Conservation (phyloP, 1,140 invertebrate species). For the Musca domestica region DNA sequence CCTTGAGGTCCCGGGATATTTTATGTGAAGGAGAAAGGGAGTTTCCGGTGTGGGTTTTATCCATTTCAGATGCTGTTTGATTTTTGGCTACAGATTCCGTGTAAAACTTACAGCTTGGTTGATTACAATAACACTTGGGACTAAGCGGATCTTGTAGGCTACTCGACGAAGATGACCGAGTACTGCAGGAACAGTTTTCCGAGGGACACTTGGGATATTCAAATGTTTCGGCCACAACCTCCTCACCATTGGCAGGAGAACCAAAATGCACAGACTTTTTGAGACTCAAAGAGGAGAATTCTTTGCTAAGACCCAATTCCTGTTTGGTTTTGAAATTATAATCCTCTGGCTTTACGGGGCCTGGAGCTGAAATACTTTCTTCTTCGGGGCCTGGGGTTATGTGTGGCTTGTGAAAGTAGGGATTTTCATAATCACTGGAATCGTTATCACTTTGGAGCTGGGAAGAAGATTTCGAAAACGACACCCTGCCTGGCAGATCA, state of each 20-base stretch:
- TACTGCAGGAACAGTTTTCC: conserved; percentile 50
- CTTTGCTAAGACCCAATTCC: conserved; percentile 20
- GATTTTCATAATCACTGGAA: conserved; percentile 50
- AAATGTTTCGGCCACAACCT: conserved; percentile 41
- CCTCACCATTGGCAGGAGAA: conserved; percentile 27
- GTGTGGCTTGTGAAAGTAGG: conserved; percentile 25
- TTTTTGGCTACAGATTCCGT: not conserved
- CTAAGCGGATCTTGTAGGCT: conserved; percentile 33
- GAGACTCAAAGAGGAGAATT: conserved; percentile 1
- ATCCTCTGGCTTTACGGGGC: conserved; percentile 29
- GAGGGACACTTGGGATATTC: conserved; percentile 51
- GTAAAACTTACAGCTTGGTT: conserved; percentile 33
- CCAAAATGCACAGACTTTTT: conserved; percentile 49
- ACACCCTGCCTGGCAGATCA: conserved; percentile 49
- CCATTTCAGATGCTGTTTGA: not conserved
- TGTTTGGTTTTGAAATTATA: conserved; percentile 23
- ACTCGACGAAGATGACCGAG: conserved; percentile 43
- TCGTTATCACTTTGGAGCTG: conserved; percentile 30
- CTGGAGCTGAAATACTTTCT: conserved; percentile 40
- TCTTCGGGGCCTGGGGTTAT: not conserved
- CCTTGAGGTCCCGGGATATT: not conserved
- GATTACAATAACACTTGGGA: conserved; percentile 42
- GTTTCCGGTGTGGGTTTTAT: not conserved
- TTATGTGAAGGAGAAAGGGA: not conserved
- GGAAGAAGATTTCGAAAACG: conserved; percentile 44